A percentile compares a stretch with the other conserved stretches of the same genome.
These are phyloP conservation scores for Egretta garzetta DNA, from an alignment of 2,113 vertebrate genomes.

Conservation along the genomic window DNA sequence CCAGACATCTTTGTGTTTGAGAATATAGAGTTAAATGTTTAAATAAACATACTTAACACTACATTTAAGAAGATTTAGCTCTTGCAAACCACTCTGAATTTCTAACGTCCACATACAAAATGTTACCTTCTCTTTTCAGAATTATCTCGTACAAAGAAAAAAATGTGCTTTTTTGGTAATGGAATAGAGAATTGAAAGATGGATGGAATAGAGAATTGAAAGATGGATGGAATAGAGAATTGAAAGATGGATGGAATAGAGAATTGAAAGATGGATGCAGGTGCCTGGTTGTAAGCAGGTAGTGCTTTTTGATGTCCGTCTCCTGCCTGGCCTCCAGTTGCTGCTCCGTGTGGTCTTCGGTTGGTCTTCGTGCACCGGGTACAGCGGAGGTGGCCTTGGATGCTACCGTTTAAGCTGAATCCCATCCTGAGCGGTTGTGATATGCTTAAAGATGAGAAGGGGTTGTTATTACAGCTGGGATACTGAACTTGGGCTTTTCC, in stretches of 20 bases:
- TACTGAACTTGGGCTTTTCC: not conserved
- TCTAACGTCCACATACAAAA: not conserved
- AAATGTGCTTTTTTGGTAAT: not conserved
- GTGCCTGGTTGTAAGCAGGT: not conserved
- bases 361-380: not conserved
- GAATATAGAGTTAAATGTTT: not conserved
- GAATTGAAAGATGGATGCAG: not conserved
- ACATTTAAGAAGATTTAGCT: not conserved
- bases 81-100: not conserved
- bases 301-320: not conserved
- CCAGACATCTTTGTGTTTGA: not conserved
- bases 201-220: no score
- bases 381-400: fast-evolving
- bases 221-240: no score
- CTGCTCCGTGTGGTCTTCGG: fast-evolving
- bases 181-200: not conserved
- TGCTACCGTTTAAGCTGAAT: not conserved
- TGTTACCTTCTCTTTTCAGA: not conserved
- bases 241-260: no score
- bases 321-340: not conserved
- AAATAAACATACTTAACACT: not conserved
- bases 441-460: not conserved
- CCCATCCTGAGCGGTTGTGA: not conserved
- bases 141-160: fast-evolving
- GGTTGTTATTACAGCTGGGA: not conserved